Conservation (phyloP, 2,113 vertebrate genomes). For the Poeciliopsis occidentalis region DNA sequence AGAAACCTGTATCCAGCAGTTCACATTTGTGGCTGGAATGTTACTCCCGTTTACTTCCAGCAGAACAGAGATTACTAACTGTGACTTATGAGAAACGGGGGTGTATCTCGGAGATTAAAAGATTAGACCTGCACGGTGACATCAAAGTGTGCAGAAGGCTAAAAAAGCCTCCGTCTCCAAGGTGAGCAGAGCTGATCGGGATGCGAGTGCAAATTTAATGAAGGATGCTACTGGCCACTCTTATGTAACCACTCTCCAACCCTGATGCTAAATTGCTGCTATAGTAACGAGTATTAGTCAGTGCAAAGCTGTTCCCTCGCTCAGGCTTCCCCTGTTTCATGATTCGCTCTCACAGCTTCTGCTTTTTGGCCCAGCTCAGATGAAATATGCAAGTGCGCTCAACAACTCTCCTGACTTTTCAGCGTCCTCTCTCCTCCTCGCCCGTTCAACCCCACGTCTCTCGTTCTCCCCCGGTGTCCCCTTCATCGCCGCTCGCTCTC, state of each 20-base stretch:
- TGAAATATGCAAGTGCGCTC: constrained; percentile 12
- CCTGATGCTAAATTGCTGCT: constrained; percentile 53
- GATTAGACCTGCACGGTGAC: constrained; percentile 26
- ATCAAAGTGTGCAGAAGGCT: neutral
- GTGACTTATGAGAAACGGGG: constrained; percentile 18
- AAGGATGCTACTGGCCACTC: constrained; percentile 33
- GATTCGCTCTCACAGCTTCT: constrained; percentile 27
- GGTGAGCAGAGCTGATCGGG: constrained; percentile 3
- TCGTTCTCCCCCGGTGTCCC: constrained; percentile 39
- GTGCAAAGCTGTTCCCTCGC: constrained; percentile 6
- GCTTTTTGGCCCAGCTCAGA: constrained; percentile 3
- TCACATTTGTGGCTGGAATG: constrained; percentile 21
- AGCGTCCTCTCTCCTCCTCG: constrained; percentile 15
- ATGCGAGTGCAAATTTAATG: constrained; percentile 28
- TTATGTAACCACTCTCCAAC: constrained; percentile 40
- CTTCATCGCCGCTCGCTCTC: constrained; percentile 27
- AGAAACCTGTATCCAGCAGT: neutral
- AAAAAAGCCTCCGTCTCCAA: constrained; percentile 8
- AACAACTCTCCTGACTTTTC: constrained; percentile 24
- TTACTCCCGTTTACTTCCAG: constrained; percentile 27
- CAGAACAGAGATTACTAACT: constrained; percentile 37
- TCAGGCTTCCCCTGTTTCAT: constrained; percentile 15
- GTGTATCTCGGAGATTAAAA: constrained; percentile 22
- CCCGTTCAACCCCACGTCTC: constrained; percentile 10
- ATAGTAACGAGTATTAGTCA: constrained; percentile 42